A percentile compares a stretch with the other conserved stretches of the same genome.
These are phyloP conservation scores for Periparus ater DNA, from an alignment of 2,797 vertebrate species.

Conservation along the genomic window DNA sequence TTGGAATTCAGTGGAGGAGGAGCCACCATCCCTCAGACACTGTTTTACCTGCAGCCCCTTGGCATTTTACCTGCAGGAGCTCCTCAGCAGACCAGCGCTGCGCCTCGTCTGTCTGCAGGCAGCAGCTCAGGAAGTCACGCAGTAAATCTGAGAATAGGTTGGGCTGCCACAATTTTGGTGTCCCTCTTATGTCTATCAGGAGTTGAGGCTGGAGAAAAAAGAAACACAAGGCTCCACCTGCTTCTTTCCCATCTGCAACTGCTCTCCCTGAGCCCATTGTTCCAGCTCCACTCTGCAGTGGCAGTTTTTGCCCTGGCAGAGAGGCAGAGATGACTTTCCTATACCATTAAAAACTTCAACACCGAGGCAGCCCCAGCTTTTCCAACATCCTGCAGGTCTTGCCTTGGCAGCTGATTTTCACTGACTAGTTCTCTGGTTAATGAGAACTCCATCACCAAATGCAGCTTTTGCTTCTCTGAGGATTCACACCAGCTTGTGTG, in stretches of 20 bases:
- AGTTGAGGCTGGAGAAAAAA: too few species aligned
- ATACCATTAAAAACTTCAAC: neutral
- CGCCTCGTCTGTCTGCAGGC: slow-evolving; percentile 79
- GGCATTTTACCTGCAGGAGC: slow-evolving; percentile 80
- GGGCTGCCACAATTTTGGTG: too few species aligned
- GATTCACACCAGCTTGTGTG: too few species aligned
- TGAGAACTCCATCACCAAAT: too few species aligned
- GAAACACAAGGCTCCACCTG: too few species aligned
- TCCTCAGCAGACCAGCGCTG: slow-evolving; percentile 79
- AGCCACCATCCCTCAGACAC: neutral
- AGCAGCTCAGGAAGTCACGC: too few species aligned
- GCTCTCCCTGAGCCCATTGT: neutral
- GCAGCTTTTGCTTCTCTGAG: neutral
- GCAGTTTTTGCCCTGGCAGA: neutral
- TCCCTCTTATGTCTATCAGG: too few species aligned
- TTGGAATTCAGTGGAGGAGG: neutral
- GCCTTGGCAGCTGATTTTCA: neutral
- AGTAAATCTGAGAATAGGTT: too few species aligned
- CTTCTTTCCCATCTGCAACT: too few species aligned
- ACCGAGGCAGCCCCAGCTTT: neutral
- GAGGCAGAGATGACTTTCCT: neutral
- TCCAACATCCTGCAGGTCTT: neutral
- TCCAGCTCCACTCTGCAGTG: neutral
- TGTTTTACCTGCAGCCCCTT: neutral
- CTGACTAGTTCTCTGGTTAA: neutral